Evolutionary conservation across 2,797 vertebrate species (phyloP).

Genomic region (Sphenopsis melanotis): DNA sequence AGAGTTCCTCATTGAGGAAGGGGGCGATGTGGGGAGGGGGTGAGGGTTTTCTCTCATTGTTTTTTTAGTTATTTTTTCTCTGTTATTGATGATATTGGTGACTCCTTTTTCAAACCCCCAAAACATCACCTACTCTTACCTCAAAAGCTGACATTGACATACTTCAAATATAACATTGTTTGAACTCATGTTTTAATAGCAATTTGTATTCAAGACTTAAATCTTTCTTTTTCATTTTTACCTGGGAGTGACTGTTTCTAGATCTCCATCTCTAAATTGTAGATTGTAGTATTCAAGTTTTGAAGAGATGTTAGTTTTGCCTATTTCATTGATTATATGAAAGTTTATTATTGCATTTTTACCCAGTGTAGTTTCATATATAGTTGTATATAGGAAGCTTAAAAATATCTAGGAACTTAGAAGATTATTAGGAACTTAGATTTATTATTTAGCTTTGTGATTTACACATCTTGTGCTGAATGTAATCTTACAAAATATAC

Average conservation of each 20-base stretch:
- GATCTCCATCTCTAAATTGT: background rate
- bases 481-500: background rate
- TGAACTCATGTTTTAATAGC: background rate
- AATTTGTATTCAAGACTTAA: background rate
- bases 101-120: background rate
- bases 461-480: background rate
- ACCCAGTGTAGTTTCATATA: background rate
- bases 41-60: no score
- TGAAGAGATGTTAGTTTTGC: background rate
- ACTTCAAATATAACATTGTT: background rate
- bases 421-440: no score
- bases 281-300: background rate
- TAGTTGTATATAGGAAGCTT: background rate
- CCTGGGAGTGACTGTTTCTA: background rate
- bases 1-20: background rate
- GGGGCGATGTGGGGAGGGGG: rapidly evolving
- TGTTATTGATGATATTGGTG: background rate
- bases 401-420: background rate
- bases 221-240: background rate
- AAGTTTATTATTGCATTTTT: background rate
- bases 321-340: background rate
- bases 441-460: background rate
- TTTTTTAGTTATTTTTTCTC: background rate
- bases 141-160: background rate
- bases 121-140: background rate